Base-by-base conservation (phyloP, 2,888 invertebrate genomes). In the Synergus itoensis region DNA sequence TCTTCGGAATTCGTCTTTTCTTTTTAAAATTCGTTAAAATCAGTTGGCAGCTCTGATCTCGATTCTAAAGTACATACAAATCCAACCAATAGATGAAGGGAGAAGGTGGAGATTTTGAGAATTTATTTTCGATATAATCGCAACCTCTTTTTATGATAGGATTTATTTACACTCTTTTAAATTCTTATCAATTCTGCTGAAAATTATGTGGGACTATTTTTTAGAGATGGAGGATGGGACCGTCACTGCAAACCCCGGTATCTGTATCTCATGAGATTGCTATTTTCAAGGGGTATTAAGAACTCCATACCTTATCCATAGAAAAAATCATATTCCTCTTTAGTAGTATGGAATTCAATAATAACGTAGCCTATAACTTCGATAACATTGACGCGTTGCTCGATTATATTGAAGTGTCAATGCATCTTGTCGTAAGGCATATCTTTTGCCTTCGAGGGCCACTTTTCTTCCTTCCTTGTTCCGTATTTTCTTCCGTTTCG, bases 341-440 rank as follows among this genome's bases (percentile, higher is more conserved):
- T 43, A 43, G 43, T 43, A 18, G 14, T 2, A 14, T 63, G 28
- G 12, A 63, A 28, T 63, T 36, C 21, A 18, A 63, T 63, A 36
- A 18, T 60, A 62, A 28, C 5, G 40, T 64, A 40, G 14, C 18
- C n/a, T 41, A 41, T 4, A 41, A 8, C 65, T 65, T 65, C n/a
- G 65, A 65, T 65, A 64, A 64, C 64, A 64, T 64, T 64, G 40
- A 64, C 28, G 28, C 65, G 41, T 5, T 1, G 8, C 65, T 65
- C 65, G 41, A 65, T 65, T 43, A 64, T 64, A 64, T 64, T 64
- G 65, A 41, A 65, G n/a, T 41, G 11, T 65, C 65, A 64, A 64
- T 36, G 36, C 36, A 36, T 36, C 36, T 36, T 36, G 36, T 36
- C 36, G 36, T 0, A 7, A 36, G 36, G 36, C 36, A 36, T 28